Percentiles rank a stretch among this genome's conserved stretches.
phyloP scores from a whole-genome alignment of 2,113 vertebrate species.

The Rhinopomastus cyanomelas region DNA sequence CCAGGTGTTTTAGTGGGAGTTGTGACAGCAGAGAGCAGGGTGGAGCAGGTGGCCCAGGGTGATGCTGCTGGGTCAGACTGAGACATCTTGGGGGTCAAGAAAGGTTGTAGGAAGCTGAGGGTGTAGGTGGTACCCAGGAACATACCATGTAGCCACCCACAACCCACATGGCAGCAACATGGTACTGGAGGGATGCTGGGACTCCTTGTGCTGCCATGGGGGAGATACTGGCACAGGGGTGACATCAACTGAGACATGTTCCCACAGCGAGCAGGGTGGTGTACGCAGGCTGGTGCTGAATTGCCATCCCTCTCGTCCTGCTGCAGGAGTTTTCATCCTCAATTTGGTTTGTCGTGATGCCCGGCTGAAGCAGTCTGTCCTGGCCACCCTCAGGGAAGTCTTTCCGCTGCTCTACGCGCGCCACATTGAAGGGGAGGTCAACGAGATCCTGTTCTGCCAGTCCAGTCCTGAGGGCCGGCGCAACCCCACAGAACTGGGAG shows the following conservation, averaged over 20 bases:
- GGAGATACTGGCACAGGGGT: rapidly evolving
- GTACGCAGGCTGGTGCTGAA: rapidly evolving
- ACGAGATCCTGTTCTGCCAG: conserved; percentile 86
- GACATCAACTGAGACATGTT: neutral
- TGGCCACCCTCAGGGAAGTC: conserved; percentile 74
- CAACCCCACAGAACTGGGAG: conserved; percentile 60
- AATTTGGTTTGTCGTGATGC: conserved; percentile 92
- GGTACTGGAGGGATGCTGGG: rapidly evolving
- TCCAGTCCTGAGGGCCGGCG: neutral
- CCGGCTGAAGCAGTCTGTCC: conserved; percentile 78
- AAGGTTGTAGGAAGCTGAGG: neutral
- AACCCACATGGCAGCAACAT: rapidly evolving
- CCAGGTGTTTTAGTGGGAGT: neutral
- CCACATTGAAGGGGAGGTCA: conserved; percentile 88
- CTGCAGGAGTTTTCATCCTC: conserved; percentile 89
- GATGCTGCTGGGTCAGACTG: neutral
- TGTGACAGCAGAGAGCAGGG: neutral
- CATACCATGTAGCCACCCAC: neutral
- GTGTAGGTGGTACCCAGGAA: neutral
- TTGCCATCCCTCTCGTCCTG: neutral
- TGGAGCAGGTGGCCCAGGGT: neutral
- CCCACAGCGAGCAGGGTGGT: rapidly evolving
- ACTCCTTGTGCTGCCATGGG: rapidly evolving
- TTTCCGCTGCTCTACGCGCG: conserved; percentile 84
- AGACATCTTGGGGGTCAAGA: neutral